These are phyloP conservation scores for Agapornis roseicollis DNA, from an alignment of 2,113 vertebrate genomes.

Conservation along the genomic window DNA sequence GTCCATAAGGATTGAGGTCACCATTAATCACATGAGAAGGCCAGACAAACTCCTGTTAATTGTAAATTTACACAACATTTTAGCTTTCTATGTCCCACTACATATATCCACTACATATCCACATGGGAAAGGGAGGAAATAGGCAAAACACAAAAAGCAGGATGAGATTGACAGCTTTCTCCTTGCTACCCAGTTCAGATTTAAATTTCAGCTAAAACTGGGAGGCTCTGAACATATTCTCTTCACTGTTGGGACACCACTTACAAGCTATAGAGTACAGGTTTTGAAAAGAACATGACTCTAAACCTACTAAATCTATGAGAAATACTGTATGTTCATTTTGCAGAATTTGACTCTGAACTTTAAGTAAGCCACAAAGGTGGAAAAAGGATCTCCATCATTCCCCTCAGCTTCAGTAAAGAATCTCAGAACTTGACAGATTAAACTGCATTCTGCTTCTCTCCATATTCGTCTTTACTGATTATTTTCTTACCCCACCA, in stretches of 20 bases:
- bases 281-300: neutral
- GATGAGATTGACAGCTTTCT: neutral
- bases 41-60: neutral
- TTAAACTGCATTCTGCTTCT: neutral
- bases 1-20: neutral
- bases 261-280: neutral
- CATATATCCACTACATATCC: neutral
- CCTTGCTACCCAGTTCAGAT: neutral
- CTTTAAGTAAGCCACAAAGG: neutral
- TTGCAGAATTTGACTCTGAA: neutral
- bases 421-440: neutral
- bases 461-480: neutral
- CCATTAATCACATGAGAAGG: neutral
- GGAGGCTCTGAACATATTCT: neutral
- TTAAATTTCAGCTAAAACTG: neutral
- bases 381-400: neutral
- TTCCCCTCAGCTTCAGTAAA: neutral
- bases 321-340: neutral
- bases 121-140: neutral
- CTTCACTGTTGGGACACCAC: neutral
- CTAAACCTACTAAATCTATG: neutral
- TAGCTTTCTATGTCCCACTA: neutral
- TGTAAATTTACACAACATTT: neutral
- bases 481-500: neutral
- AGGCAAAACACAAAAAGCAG: neutral